Conservation (phyloP, 1,140 invertebrate genomes). For the Bombus superbus region DNA sequence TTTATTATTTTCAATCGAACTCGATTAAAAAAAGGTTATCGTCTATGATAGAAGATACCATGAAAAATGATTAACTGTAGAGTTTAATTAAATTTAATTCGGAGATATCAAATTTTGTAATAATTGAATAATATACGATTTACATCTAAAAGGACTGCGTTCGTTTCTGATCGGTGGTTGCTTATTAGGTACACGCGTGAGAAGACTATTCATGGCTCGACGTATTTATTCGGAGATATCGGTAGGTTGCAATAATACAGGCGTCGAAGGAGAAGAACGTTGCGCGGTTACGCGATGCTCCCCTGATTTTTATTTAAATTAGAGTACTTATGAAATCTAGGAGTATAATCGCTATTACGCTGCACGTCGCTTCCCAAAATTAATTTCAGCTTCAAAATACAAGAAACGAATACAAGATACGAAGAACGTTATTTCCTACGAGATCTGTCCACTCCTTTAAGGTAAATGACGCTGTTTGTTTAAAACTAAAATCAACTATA, state of each 20-base stretch:
- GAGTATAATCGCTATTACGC: neutral
- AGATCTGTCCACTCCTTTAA: too few relatives aligned
- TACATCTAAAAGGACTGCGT: too few relatives aligned
- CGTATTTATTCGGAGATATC: neutral
- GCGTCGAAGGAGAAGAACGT: neutral
- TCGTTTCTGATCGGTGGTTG: neutral
- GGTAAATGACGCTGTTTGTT: too few relatives aligned
- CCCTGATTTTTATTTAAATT: neutral
- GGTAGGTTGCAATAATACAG: neutral
- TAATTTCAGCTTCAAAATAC: neutral
- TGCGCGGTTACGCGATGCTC: neutral
- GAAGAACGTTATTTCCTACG: neutral
- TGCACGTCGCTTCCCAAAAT: too few relatives aligned
- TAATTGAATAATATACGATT: neutral
- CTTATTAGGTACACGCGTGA: neutral
- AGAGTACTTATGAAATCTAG: neutral
- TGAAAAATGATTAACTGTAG: too few relatives aligned
- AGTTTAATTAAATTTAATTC: too few relatives aligned
- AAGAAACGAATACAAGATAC: neutral
- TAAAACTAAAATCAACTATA: too few relatives aligned
- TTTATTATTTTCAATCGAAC: neutral
- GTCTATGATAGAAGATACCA: too few relatives aligned
- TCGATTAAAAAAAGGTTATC: too few relatives aligned
- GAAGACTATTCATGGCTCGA: neutral
- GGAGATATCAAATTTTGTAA: neutral